Evolutionary conservation across 1,140 invertebrate genomes (phyloP), one percentile per base, ranked within the genome.

Genomic region (Lepidotrigona ventralis): DNA sequence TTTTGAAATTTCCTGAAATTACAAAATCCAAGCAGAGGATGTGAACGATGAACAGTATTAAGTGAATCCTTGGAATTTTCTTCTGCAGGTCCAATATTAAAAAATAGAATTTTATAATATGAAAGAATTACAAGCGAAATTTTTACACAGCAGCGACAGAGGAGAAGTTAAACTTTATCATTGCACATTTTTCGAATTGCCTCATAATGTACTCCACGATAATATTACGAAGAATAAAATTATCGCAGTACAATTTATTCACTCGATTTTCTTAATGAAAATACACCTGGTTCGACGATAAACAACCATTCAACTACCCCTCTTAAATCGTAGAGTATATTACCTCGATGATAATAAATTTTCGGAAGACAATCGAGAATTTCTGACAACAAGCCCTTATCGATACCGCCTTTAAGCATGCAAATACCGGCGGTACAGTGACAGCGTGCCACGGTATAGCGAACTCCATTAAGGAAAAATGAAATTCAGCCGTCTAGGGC

Each of bases 401-500:
- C 53, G 26, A 33, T 56, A 74, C n/a, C 68, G 39, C 39, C 39
- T 33, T 74, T 53, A 21, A 58, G 0, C 39, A 74, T 75, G 46
- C 29, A 60, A 60, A 75, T 46, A 39, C 29, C 56, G 17, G 23
- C 4, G 26, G 15, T 19, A 23, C 12, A 17, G 23, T 39, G 23
- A 29, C 72, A 33, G 11, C 26, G 54, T 14, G 70, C n/a, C n/a
- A 19, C 5, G 19, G 72, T 56, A 58, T 29, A 68, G 46, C 60
- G 21, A 66, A 54, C 46, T 33, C n/a, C 46, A 51, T 77, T 77
- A 77, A 77, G 17, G 19, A 77, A 66, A 64, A 77, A 66, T 66
- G 63, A 66, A 77, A 53, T 77, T 51, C 46, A 66, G 17, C 26
- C 63, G 63, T 66, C n/a, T 51, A 66, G 29, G 51, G 56, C 53